Conservation (phyloP, 2,797 vertebrate species). For the Octomys mimax region DNA sequence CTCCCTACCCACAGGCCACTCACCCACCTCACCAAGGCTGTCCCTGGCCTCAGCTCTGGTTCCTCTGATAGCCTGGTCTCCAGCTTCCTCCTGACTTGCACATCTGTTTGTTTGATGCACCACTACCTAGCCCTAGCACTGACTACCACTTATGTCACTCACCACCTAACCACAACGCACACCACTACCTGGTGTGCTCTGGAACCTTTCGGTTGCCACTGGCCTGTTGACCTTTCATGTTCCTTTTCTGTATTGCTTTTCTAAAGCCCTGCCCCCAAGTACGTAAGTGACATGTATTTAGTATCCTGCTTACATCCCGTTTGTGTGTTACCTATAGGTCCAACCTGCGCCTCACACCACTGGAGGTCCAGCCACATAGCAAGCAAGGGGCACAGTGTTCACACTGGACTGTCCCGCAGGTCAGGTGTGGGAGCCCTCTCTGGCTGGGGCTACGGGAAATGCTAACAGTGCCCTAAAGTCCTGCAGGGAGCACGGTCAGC, state of each 20-base stretch:
- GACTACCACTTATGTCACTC: too few relatives aligned
- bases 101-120: neutral
- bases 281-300: neutral
- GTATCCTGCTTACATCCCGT: neutral
- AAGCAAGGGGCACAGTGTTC: neutral
- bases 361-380: neutral
- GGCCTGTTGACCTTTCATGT: neutral
- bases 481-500: accelerated
- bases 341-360: neutral
- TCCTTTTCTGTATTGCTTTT: neutral
- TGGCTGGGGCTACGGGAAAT: neutral
- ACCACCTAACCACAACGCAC: too few relatives aligned
- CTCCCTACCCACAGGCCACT: neutral
- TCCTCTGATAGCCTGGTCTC: neutral
- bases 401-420: accelerated
- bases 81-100: neutral
- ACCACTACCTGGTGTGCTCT: neutral
- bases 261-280: neutral
- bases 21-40: neutral
- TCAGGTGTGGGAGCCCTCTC: neutral
- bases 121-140: neutral
- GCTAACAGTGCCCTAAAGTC: neutral
- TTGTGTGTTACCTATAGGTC: neutral
- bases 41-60: neutral
- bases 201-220: neutral